phyloP scores from a whole-genome alignment of 2,888 invertebrate species.

The Agrochola circellaris region DNA sequence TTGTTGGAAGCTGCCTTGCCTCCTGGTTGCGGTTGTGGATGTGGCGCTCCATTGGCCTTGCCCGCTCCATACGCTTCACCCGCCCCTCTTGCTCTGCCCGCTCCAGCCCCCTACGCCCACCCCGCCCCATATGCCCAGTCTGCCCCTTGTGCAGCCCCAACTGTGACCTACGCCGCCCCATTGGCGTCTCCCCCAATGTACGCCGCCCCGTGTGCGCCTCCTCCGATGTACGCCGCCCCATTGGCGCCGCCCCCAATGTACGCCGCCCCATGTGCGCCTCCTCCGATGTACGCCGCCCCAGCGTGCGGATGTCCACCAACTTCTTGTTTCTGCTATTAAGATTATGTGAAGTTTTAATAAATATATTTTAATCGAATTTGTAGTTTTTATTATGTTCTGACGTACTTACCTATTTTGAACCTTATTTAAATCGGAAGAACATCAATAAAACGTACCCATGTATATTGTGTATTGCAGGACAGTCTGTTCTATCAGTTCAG shows the following conservation, averaged over 20 bases:
- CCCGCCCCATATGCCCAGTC: conserved; percentile 24
- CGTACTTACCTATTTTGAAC: neutral
- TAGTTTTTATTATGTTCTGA: neutral
- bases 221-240: conserved; percentile 44
- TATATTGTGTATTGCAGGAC: neutral
- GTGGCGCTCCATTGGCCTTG: conserved; percentile 9
- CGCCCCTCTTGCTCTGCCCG: conserved; percentile 41
- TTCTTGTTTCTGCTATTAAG: conserved; percentile 5
- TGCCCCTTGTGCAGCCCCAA: conserved; percentile 36
- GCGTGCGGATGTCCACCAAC: conserved; percentile 31
- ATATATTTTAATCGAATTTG: neutral
- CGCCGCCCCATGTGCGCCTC: conserved; percentile 33
- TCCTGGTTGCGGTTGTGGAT: conserved; percentile 40
- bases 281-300: conserved; percentile 56
- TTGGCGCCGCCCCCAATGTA: conserved; percentile 43
- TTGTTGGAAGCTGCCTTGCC: conserved; percentile 72
- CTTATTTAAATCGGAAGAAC: neutral
- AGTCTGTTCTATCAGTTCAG: neutral
- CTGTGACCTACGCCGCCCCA: conserved; percentile 31
- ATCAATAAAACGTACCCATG: neutral
- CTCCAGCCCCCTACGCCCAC: conserved; percentile 17
- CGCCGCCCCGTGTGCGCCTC: conserved; percentile 48
- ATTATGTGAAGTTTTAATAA: conserved; percentile 21
- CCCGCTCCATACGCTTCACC: conserved; percentile 36
- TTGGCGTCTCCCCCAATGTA: conserved; percentile 22